Evolutionary conservation across 2,888 invertebrate species (phyloP), one percentile per base, ranked within the genome.

Genomic region (Tortrix viridana): DNA sequence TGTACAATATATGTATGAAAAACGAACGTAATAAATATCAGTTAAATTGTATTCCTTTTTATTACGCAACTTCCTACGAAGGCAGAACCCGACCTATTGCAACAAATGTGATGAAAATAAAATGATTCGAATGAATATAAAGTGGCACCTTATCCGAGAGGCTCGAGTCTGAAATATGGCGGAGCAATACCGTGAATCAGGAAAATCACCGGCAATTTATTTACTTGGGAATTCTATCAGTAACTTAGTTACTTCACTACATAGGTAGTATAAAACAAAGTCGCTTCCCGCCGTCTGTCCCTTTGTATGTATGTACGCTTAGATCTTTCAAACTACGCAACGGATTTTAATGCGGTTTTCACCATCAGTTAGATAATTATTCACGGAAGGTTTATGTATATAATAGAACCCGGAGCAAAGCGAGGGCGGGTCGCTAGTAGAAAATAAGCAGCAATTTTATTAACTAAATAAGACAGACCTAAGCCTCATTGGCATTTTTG

Each of bases 101-200:
- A 18, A 56, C 50, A 46, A 37, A 46, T 61, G 20, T 44, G 49
- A 61, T 56, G 37, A 46, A 61, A 56, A 44, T 55, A 55, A 60
- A 54, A 61, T 46, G 22, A 62, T 62, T 38, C 44, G 44, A 62
- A 62, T 62, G 56, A 56, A 57, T 62, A 52, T 57, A 62, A 62
- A 62, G 56, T 56, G 61, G 49, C 46, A 47, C 62, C 38, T 52
- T 57, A 50, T 43, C 37, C 46, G 38, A 46, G 44, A 44, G 18
- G 43, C 46, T 38, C 16, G 50, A 57, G 52, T 43, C 43, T 52
- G 52, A 57, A 32, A 52, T 57, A 63, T 41, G 62, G 32, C 43
- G 48, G 44, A 47, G 62, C 58, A 58, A 63, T 63, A 58, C 53
- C 63, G 53, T 57, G 57, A 58, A 63, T 63, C 57, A 63, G 38